Conservation (phyloP, 2,888 invertebrate species). For the Syritta pipiens region DNA sequence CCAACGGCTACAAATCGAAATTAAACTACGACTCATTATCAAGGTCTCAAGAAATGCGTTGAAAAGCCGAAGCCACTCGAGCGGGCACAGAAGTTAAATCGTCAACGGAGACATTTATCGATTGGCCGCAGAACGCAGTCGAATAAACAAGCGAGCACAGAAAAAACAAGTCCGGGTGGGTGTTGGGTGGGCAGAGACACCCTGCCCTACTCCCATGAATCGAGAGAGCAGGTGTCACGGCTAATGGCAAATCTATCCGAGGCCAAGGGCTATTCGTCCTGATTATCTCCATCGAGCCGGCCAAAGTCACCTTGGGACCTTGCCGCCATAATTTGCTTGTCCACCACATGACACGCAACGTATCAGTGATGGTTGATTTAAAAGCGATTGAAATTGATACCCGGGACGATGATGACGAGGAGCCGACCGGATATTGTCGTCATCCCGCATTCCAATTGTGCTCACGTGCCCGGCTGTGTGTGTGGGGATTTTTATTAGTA, state of each 20-base stretch:
- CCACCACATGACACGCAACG: conserved; percentile 17
- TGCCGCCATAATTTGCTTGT: conserved; percentile 29
- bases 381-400: conserved; percentile 66
- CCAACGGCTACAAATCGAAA: not conserved
- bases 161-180: conserved; percentile 9
- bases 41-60: no score
- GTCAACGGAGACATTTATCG: conserved; percentile 52
- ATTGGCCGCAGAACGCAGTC: conserved; percentile 48
- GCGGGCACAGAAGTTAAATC: conserved; percentile 38
- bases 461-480: conserved; percentile 18
- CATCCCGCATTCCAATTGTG: conserved; percentile 52
- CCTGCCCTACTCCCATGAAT: no score
- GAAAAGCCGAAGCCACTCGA: not conserved
- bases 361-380: conserved; percentile 59
- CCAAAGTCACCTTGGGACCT: conserved; percentile 14
- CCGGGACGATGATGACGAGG: conserved; percentile 2
- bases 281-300: conserved; percentile 51
- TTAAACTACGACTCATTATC: conserved; percentile 23
- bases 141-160: conserved; percentile 42
- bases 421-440: conserved; percentile 35
- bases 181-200: no score
- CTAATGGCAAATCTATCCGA: conserved; percentile 46
- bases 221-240: conserved; percentile 59
- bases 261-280: conserved; percentile 48
- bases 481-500: conserved; percentile 28